These are phyloP conservation scores for Perodicticus potto DNA, from an alignment of 2,797 vertebrate genomes.

Conservation along the genomic window DNA sequence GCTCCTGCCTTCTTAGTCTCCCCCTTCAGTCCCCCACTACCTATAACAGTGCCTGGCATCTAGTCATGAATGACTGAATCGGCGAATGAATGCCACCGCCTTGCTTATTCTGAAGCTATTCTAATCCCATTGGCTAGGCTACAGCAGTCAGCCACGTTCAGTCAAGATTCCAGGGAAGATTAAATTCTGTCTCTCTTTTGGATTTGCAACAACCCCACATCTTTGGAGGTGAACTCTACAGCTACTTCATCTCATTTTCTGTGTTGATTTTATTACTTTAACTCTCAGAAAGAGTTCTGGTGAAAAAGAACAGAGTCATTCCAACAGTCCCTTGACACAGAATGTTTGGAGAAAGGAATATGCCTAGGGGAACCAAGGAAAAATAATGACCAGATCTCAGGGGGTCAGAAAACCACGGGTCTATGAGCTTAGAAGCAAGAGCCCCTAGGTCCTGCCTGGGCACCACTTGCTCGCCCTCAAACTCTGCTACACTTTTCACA, in stretches of 20 bases:
- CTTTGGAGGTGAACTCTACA: neutral
- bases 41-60: neutral
- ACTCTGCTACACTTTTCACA: neutral
- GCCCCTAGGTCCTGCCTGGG: neutral
- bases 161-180: neutral
- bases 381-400: neutral
- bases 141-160: neutral
- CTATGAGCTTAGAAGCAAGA: neutral
- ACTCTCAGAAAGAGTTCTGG: neutral
- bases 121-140: neutral
- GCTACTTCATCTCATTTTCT: neutral
- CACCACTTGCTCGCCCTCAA: neutral
- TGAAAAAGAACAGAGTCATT: neutral
- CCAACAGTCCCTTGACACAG: neutral
- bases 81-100: neutral
- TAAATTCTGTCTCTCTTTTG: neutral
- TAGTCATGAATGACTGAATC: neutral
- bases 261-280: neutral
- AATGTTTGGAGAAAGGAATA: neutral
- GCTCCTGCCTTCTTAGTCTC: neutral
- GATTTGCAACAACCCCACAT: neutral
- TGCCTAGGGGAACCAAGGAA: neutral
- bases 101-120: neutral
- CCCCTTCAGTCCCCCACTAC: neutral
- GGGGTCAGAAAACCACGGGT: neutral